These are phyloP conservation scores for Poecilia wingei DNA, from an alignment of 2,797 vertebrate species.

Conservation along the genomic window DNA sequence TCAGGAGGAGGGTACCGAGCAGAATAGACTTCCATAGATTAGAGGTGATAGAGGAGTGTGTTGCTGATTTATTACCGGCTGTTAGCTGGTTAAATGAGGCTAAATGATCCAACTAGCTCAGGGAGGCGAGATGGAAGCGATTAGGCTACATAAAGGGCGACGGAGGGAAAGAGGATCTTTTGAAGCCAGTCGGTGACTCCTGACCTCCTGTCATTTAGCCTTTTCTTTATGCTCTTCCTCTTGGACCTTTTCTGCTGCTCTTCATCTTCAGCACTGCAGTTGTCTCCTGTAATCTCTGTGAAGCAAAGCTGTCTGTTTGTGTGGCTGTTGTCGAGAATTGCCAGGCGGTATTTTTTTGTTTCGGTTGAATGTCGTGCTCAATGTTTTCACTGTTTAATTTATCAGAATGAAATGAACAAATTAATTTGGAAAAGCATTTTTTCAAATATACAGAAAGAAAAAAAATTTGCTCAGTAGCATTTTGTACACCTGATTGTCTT, in stretches of 20 bases:
- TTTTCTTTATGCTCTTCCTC: constrained; percentile 26
- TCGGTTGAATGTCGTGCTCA: neutral
- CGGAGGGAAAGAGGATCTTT: constrained; percentile 50
- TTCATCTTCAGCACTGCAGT: neutral
- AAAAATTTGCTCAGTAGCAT: neutral
- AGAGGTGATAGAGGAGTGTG: constrained; percentile 54
- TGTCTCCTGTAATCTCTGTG: neutral
- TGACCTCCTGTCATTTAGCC: constrained; percentile 37
- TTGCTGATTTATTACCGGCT: constrained; percentile 68
- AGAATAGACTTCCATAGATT: constrained; percentile 47
- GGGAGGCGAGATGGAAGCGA: constrained; percentile 73
- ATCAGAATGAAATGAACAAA: neutral
- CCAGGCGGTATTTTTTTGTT: neutral
- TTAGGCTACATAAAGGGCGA: constrained; percentile 66
- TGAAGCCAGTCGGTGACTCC: constrained; percentile 31
- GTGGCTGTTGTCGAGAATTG: constrained; percentile 6
- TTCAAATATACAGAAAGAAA: neutral
- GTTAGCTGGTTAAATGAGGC: constrained; percentile 73
- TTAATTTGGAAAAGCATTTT: neutral
- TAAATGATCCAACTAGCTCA: constrained; percentile 61
- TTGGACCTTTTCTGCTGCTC: neutral
- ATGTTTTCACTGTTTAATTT: neutral
- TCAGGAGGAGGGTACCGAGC: constrained; percentile 46
- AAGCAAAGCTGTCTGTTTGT: neutral
- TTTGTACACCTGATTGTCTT: neutral